Base-by-base conservation (phyloP, 2,888 invertebrate species). In the Brenthis hecate region DNA sequence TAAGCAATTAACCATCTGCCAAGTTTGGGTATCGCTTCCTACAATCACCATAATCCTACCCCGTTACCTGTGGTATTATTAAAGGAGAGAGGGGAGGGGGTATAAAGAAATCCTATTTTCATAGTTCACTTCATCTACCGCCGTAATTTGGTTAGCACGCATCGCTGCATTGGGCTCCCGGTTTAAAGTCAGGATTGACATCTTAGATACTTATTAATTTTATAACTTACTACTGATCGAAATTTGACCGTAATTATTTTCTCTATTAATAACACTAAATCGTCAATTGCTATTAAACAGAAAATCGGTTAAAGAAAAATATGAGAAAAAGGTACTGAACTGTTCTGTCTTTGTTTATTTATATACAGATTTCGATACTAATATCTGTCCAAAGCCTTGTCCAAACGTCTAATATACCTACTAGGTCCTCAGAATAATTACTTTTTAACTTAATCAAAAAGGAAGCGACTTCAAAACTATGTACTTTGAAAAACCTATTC, bases 101-200 rank as follows among this genome's bases (percentile, higher is more conserved):
- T 77, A 78, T 75, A 87, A 89, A 91, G 89, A 90, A 92, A 92
- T 91, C 91, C 91, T 91, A 91, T 91, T 92, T 91, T 92, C 91
- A 92, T 92, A 92, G 91, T 92, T 92, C 91, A 91, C 86, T 92
- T 87, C 85, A 86, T 89, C 81, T 81, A 83, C 85, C 87, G 85
- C 80, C 85, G 84, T 92, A 89, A 92, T 91, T 88, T 89, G 75
- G 89, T 92, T 91, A 90, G 72, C 77, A 85, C 89, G 92, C 90
- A 82, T 86, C 89, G 82, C 53, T 80, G 91, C 84, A 86, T 86
- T 84, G 86, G 86, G 88, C 91, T 91, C 82, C 91, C 85, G 91
- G 82, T 78, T 80, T 81, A 75, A 77, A 80, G 23, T 62, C 43
- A 32, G 74, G 72, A 13, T 47, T 2, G 71, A 28, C 5, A 14